These are phyloP conservation scores for Leucopsar rothschildi DNA, from an alignment of 2,113 vertebrate genomes.

Conservation along the genomic window DNA sequence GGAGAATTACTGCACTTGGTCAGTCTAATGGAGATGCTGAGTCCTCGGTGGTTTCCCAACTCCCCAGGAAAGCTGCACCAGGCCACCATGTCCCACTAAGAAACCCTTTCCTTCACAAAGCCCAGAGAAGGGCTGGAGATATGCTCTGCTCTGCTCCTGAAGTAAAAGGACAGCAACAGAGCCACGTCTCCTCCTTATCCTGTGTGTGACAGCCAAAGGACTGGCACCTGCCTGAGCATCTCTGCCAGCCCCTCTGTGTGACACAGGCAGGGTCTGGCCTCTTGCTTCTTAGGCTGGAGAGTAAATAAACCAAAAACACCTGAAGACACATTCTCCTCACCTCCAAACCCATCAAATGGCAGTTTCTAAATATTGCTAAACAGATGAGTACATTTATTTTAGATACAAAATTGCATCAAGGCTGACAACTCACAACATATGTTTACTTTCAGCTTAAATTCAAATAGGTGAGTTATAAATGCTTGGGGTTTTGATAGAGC, in stretches of 20 bases:
- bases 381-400: neutral
- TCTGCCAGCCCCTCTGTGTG: neutral
- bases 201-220: rapidly evolving
- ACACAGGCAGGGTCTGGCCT: neutral
- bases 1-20: neutral
- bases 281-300: neutral
- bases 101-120: neutral
- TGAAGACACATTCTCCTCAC: neutral
- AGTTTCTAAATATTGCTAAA: constrained; percentile 18
- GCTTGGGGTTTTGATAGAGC: constrained; percentile 42
- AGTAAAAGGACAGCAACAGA: neutral
- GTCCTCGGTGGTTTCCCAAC: rapidly evolving
- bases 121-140: neutral
- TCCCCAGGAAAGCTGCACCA: neutral
- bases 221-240: neutral
- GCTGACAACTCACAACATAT: neutral
- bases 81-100: neutral
- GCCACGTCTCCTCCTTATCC: rapidly evolving
- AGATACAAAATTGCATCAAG: neutral
- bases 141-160: neutral
- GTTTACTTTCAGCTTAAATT: constrained; percentile 13
- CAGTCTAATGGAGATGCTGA: neutral
- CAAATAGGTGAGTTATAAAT: neutral
- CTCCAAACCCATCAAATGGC: neutral
- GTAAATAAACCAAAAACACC: neutral